Percentiles rank a stretch among this genome's conserved stretches.
phyloP scores from a whole-genome alignment of 2,888 invertebrate genomes.

The Plebejus melissa region DNA sequence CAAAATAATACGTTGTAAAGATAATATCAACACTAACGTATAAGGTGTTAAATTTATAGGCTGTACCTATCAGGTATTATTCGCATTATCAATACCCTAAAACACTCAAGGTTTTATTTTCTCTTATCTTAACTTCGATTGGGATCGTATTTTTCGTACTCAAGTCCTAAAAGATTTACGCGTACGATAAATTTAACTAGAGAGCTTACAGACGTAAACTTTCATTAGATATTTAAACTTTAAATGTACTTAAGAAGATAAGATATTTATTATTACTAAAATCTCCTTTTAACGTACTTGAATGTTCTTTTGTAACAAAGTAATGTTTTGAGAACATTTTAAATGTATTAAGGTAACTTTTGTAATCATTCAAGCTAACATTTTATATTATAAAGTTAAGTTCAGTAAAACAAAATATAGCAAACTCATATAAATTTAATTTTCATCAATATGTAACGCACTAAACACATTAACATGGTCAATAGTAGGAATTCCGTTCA shows the following conservation, averaged over 20 bases:
- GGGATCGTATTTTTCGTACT: constrained; percentile 23
- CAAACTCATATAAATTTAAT: neutral
- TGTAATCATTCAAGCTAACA: neutral
- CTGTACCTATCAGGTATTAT: neutral
- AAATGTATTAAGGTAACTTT: neutral
- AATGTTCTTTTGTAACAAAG: neutral
- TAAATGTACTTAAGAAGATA: constrained; percentile 20
- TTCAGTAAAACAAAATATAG: neutral
- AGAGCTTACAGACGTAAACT: constrained; percentile 24
- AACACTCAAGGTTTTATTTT: constrained; percentile 21
- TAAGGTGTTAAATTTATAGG: neutral
- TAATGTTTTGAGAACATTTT: neutral
- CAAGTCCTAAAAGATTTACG: constrained; percentile 24
- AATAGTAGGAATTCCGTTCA: neutral
- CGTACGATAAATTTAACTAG: constrained; percentile 19
- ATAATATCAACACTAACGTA: neutral
- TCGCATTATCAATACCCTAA: neutral
- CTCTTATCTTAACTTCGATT: constrained; percentile 19
- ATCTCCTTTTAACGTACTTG: neutral
- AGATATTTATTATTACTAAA: neutral
- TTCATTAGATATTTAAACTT: constrained; percentile 27
- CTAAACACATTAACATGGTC: neutral
- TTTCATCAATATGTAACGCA: neutral
- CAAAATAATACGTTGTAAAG: neutral
- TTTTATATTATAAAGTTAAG: neutral